These are phyloP conservation scores for Acleris emargana DNA, from an alignment of 2,888 invertebrate genomes.

Conservation along the genomic window DNA sequence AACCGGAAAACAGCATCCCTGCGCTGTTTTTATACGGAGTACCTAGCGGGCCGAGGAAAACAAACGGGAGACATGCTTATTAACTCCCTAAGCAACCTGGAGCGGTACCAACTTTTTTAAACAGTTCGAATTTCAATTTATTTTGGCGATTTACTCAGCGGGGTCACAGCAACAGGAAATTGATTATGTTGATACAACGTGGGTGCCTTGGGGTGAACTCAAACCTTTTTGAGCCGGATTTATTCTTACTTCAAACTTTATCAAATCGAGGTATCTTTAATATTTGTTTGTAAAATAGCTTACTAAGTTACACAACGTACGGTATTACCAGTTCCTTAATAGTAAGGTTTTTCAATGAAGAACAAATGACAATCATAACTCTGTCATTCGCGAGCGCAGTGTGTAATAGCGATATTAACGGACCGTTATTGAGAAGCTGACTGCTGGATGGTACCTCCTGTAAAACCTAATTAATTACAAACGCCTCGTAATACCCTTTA, in stretches of 20 bases:
- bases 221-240: background rate
- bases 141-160: constrained; percentile 33
- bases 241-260: background rate
- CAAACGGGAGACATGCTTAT: constrained; percentile 48
- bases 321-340: no score
- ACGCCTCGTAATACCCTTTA: constrained; percentile 27
- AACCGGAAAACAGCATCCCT: constrained; percentile 52
- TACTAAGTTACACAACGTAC: constrained; percentile 3
- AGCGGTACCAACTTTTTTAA: constrained; percentile 40
- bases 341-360: no score
- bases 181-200: constrained; percentile 11
- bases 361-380: no score
- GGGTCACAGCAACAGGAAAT: constrained; percentile 10
- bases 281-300: constrained; percentile 9
- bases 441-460: no score
- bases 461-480: constrained; percentile 14
- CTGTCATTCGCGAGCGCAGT: background rate
- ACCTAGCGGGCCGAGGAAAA: constrained; percentile 41
- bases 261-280: background rate
- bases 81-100: constrained; percentile 45
- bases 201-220: constrained; percentile 1
- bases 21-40: constrained; percentile 39
- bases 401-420: background rate
- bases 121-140: constrained; percentile 38
- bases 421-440: no score